Conservation (phyloP, 2,888 invertebrate species). For the Aporophyla nigra region DNA sequence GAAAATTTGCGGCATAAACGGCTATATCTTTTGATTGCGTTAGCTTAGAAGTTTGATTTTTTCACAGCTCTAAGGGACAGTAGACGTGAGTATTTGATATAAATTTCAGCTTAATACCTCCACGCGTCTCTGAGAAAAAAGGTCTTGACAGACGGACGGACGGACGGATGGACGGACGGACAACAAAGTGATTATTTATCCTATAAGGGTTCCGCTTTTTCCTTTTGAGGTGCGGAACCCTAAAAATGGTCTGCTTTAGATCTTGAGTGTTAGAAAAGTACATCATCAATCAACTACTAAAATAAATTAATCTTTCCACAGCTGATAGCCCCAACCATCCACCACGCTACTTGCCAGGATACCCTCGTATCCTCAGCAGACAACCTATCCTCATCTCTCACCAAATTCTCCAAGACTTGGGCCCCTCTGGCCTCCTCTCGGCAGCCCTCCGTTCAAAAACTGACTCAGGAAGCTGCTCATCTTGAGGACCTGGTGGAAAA, state of each 20-base stretch:
- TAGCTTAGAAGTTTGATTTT: too few species aligned
- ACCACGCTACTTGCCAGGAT: conserved; percentile 75
- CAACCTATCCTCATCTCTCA: conserved; percentile 69
- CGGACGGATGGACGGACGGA: too few species aligned
- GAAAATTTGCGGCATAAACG: too few species aligned
- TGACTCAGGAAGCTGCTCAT: conserved; percentile 65
- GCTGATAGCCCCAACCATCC: conserved; percentile 80
- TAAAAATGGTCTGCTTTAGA: neutral
- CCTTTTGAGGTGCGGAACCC: too few species aligned
- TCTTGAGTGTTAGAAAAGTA: neutral
- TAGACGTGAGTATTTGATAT: too few species aligned
- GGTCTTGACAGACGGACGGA: too few species aligned
- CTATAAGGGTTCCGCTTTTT: too few species aligned
- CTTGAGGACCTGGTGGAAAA: conserved; percentile 70
- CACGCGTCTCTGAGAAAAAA: too few species aligned
- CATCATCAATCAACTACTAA: neutral
- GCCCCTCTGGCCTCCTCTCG: conserved; percentile 68
- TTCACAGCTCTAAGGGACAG: too few species aligned
- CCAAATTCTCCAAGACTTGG: conserved; percentile 71
- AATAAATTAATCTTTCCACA: conserved; percentile 46
- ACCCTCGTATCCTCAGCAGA: conserved; percentile 74
- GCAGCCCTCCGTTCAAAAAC: conserved; percentile 62
- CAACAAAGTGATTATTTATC: too few species aligned
- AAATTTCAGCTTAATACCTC: too few species aligned
- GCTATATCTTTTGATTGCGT: too few species aligned